Evolutionary conservation across 2,113 vertebrate genomes (phyloP).

Genomic region (Rhea pennata): DNA sequence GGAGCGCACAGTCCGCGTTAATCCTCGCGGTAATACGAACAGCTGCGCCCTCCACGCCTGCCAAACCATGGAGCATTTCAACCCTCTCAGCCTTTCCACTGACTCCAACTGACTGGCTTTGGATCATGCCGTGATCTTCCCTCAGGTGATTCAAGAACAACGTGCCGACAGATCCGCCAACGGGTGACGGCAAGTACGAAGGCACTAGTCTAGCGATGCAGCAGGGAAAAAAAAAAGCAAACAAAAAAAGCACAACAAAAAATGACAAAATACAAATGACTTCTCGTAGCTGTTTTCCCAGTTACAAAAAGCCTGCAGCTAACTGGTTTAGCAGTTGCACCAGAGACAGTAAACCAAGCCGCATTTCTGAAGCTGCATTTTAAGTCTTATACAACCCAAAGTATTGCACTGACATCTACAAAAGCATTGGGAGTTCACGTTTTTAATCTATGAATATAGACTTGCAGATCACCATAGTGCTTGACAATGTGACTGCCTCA

Average conservation of each 20-base stretch:
- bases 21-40: too few species aligned
- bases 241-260: neutral
- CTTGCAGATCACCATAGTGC: neutral
- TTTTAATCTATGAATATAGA: conserved; percentile 58
- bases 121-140: neutral
- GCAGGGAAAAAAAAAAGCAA: neutral
- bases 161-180: neutral
- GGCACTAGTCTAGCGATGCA: neutral
- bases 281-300: neutral
- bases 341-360: conserved; percentile 27
- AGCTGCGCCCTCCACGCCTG: accelerated
- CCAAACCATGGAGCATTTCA: neutral
- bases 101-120: neutral
- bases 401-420: conserved; percentile 30
- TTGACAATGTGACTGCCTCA: conserved; percentile 32
- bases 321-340: neutral
- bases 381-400: neutral
- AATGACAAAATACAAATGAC: accelerated
- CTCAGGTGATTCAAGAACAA: neutral
- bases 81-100: neutral
- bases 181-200: neutral
- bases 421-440: conserved; percentile 53
- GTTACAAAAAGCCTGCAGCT: neutral
- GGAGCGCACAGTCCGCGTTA: neutral
- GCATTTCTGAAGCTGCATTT: neutral